phyloP scores from a whole-genome alignment of 2,797 vertebrate species.

The Cottoperca gobio region DNA sequence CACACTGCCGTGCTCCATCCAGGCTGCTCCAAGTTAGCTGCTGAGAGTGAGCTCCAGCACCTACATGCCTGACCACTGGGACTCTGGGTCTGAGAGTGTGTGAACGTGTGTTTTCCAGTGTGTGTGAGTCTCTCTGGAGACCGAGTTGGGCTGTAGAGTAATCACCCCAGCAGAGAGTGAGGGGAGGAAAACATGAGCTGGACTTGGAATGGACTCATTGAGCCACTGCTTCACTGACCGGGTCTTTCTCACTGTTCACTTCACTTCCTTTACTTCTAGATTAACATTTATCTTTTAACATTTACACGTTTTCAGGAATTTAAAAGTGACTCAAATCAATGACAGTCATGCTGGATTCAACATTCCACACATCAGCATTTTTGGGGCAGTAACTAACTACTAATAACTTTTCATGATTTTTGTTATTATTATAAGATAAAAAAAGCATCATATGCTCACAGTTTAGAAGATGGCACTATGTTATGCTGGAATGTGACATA shows the following conservation, averaged over 20 bases:
- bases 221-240: background rate
- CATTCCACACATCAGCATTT: background rate
- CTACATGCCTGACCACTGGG: constrained; percentile 57
- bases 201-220: constrained; percentile 58
- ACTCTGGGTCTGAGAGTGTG: constrained; percentile 26
- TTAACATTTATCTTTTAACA: too few species aligned
- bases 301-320: too few species aligned
- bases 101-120: constrained; percentile 45
- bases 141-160: constrained; percentile 68
- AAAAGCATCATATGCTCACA: too few species aligned
- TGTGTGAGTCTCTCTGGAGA: constrained; percentile 65
- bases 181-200: constrained; percentile 64
- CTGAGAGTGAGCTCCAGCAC: constrained; percentile 22
- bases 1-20: constrained; percentile 33
- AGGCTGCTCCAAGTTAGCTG: constrained; percentile 41
- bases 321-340: too few species aligned
- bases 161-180: constrained; percentile 73
- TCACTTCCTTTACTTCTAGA: background rate
- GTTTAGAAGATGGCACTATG: too few species aligned
- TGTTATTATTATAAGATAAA: too few species aligned
- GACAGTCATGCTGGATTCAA: too few species aligned
- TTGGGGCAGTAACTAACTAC: too few species aligned
- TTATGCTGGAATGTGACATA: too few species aligned
- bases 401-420: too few species aligned
- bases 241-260: background rate